Percentiles rank a stretch among this genome's conserved stretches.
These are phyloP conservation scores for Notolepis coatsorum DNA, from an alignment of 2,797 vertebrate genomes.

Conservation along the genomic window DNA sequence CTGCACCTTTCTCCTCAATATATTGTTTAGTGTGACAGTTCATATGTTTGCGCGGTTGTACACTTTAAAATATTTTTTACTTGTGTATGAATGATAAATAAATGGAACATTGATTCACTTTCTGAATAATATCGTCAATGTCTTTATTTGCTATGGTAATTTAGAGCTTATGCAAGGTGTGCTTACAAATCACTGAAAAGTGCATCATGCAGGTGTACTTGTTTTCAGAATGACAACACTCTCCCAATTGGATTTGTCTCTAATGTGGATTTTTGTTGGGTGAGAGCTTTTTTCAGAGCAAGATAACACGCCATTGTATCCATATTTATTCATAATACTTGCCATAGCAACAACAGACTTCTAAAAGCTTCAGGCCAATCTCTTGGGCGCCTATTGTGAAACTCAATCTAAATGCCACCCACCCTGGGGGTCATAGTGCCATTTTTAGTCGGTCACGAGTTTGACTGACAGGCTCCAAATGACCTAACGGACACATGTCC, in stretches of 20 bases:
- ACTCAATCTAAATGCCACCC: slow-evolving; percentile 67
- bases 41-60: slow-evolving; percentile 29
- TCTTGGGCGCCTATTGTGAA: slow-evolving; percentile 78
- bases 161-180: neutral
- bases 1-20: slow-evolving; percentile 10
- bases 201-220: neutral
- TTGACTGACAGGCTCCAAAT: slow-evolving; percentile 55
- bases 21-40: slow-evolving; percentile 8
- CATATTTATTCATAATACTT: slow-evolving; percentile 25
- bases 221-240: neutral
- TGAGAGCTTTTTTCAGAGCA: neutral
- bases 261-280: neutral
- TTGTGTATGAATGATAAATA: slow-evolving; percentile 54
- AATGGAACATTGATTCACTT: slow-evolving; percentile 25
- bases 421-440: slow-evolving; percentile 68
- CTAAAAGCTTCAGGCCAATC: slow-evolving; percentile 44
- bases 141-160: neutral
- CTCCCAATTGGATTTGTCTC: neutral
- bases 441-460: slow-evolving; percentile 72
- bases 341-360: slow-evolving; percentile 31
- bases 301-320: slow-evolving; percentile 15
- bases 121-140: slow-evolving; percentile 8
- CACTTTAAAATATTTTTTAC: slow-evolving; percentile 40
- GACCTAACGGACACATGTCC: no score
- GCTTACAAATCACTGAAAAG: neutral